Percentiles rank a stretch among this genome's conserved stretches.
These are phyloP conservation scores for Lissonota sp. DNA, from an alignment of 2,888 invertebrate species.

Conservation along the genomic window DNA sequence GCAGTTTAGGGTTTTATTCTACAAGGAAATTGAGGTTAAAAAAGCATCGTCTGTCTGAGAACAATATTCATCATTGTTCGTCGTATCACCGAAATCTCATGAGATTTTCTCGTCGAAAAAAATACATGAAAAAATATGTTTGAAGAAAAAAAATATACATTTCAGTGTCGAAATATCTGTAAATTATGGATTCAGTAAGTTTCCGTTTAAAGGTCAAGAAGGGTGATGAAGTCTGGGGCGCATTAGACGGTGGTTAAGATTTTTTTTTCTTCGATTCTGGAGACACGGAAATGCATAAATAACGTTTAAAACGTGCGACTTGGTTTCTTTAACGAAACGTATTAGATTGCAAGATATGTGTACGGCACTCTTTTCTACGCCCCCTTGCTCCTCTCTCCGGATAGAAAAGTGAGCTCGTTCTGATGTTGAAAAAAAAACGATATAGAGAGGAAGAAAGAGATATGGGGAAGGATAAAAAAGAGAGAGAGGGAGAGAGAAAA, in stretches of 20 bases:
- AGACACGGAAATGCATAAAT: conserved; percentile 69
- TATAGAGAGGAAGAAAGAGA: conserved; percentile 18
- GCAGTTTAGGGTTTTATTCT: conserved; percentile 33
- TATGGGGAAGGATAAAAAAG: conserved; percentile 6
- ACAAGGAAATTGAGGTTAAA: conserved; percentile 6
- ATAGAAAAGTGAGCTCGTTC: conserved; percentile 60
- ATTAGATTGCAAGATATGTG: conserved; percentile 70
- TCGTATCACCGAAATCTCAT: conserved; percentile 14
- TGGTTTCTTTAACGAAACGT: conserved; percentile 68
- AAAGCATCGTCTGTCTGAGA: conserved; percentile 15
- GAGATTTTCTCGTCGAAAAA: conserved; percentile 15
- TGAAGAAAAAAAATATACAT: conserved; percentile 1
- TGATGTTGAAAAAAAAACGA: conserved; percentile 31
- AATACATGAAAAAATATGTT: background rate
- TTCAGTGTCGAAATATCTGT: conserved; percentile 35
- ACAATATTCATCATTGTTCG: conserved; percentile 20
- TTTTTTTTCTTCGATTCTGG: too few species aligned
- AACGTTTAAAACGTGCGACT: conserved; percentile 68
- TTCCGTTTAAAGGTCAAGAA: conserved; percentile 52
- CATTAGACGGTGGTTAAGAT: conserved; percentile 1
- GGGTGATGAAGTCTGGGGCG: conserved; percentile 58
- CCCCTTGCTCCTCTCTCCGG: conserved; percentile 44
- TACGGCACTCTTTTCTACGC: conserved; percentile 2
- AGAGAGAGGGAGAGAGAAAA: conserved; percentile 27
- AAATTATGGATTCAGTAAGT: conserved; percentile 48